Evolutionary conservation across 2,888 invertebrate species (phyloP), one percentile per base, ranked within the genome.

Genomic region (Crioceris asparagi): DNA sequence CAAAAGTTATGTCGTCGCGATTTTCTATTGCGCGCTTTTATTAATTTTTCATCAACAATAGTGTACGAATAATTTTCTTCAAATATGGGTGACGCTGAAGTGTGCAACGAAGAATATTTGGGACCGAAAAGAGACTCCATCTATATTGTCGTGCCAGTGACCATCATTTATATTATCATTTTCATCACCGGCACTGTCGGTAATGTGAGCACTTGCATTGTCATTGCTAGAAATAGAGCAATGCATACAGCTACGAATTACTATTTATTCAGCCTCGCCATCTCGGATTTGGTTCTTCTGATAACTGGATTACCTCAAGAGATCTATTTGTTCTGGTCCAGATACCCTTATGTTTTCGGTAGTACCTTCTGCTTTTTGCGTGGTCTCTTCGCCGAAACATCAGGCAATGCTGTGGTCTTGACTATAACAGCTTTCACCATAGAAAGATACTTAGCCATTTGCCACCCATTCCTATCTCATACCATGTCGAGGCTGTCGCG

Each of bases 401-500:
- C 82, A 0, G 79, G 82, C 0, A 83, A 83, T 56, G 84, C 85
- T 0, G 82, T 81, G 3, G 79, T 83, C 1, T 55, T 74, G 5
- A 71, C 72, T 1, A 81, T 82, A 38, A 76, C 77, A 0, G 77
- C 78, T 2, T 82, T 82, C 61, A 82, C 80, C 0, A 70, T 75
- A 11, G 81, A 82, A 56, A 64, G 81, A 31, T 83, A 79, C 60
- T 63, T 80, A 5, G 80, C 80, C 0, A 79, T 81, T 30, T 79
- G 79, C 49, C 76, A 77, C 52, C 79, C 79, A 0, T 74, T 81
- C 52, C 59, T 72, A 15, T 69, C 77, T 1, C 90, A 91, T 57
- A 85, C 85, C 42, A 83, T 88, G 78, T 88, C 90, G 3, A 87
- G 87, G 54, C 66, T 92, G 26, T 81, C 86, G 11, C 71, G 93